Percentiles rank a stretch among this genome's conserved stretches.
These are phyloP conservation scores for Philonicus albiceps DNA, from an alignment of 2,888 invertebrate genomes.

Conservation along the genomic window DNA sequence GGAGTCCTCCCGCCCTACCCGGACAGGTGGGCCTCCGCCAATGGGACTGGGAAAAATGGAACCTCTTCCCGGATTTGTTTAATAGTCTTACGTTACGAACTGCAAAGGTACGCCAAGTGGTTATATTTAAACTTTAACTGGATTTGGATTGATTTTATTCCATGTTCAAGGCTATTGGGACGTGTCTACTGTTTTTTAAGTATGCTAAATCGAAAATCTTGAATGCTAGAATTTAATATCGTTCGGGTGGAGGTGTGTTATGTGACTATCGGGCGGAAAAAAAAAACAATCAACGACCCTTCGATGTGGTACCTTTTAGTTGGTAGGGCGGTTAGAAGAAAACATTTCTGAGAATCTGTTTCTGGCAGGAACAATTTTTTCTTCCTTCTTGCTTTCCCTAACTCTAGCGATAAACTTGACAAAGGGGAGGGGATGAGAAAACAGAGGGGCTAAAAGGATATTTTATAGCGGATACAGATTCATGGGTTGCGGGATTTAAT, in stretches of 20 bases:
- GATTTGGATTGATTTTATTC: background rate
- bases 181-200: background rate
- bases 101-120: background rate
- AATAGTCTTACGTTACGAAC: background rate
- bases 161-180: background rate
- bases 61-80: background rate
- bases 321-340: background rate
- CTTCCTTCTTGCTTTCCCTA: background rate
- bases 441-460: background rate
- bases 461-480: background rate
- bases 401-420: background rate
- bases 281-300: background rate
- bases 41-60: background rate
- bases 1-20: background rate
- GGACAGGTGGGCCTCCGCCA: background rate
- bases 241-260: background rate
- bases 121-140: background rate
- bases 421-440: background rate
- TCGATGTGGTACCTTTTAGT: background rate
- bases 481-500: background rate
- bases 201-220: background rate
- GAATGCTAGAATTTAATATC: background rate
- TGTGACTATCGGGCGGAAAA: background rate
- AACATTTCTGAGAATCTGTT: background rate
- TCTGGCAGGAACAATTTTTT: background rate